Conservation (phyloP, 2,888 invertebrate genomes). For the Neelides folsomi region DNA sequence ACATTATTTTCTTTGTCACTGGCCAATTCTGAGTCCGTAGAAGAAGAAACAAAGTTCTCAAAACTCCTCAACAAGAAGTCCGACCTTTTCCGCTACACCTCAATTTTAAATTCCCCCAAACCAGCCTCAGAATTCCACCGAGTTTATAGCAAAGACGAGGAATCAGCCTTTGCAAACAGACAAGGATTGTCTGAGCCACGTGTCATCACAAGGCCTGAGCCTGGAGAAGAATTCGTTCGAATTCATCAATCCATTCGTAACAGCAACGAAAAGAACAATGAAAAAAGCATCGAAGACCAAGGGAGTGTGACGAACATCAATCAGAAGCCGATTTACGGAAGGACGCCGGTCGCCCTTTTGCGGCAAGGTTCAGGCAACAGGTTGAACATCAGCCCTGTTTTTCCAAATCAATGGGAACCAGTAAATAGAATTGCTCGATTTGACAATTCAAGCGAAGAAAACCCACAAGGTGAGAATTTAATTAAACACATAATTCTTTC, state of each 20-base stretch:
- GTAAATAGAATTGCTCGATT: neutral
- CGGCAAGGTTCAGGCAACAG: constrained; percentile 27
- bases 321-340: constrained; percentile 17
- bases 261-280: too few species aligned
- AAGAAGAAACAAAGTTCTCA: constrained; percentile 25
- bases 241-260: constrained; percentile 7
- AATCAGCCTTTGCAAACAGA: constrained; percentile 5
- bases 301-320: constrained; percentile 25
- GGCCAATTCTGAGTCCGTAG: constrained; percentile 1
- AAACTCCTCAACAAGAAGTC: constrained; percentile 28
- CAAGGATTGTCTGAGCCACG: constrained; percentile 13
- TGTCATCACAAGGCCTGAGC: constrained; percentile 20
- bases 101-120: constrained; percentile 28
- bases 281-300: neutral
- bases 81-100: constrained; percentile 29
- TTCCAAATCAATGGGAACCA: constrained; percentile 6
- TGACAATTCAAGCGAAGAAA: constrained; percentile 5
- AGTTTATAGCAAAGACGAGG: constrained; percentile 7
- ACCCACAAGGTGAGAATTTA: neutral
- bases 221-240: constrained; percentile 29
- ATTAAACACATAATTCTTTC: too few species aligned
- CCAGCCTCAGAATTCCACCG: constrained; percentile 15
- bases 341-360: constrained; percentile 26
- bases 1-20: neutral
- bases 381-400: constrained; percentile 30